phyloP scores from a whole-genome alignment of 2,797 vertebrate species.

The Graptemys geographica region DNA sequence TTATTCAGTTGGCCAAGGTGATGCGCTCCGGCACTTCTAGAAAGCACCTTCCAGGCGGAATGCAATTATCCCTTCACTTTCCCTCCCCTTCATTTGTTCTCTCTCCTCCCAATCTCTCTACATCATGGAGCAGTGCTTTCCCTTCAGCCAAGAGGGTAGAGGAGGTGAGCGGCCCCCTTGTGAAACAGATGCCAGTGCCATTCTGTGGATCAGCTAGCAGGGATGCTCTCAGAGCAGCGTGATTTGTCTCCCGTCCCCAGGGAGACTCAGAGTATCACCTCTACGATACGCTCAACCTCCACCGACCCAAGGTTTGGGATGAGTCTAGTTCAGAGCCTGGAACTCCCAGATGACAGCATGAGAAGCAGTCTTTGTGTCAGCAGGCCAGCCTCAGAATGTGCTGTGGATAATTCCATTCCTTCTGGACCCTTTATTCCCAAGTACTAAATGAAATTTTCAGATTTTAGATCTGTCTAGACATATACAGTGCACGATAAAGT shows the following conservation, averaged over 20 bases:
- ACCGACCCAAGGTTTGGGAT: neutral
- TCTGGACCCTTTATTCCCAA: constrained; percentile 58
- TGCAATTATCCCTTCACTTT: neutral
- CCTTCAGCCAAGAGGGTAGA: neutral
- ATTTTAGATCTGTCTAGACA: constrained; percentile 81
- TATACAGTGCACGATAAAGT: constrained; percentile 81
- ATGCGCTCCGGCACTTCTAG: neutral
- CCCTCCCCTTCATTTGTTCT: neutral
- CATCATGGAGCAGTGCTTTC: neutral
- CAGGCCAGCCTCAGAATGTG: neutral
- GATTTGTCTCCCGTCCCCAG: neutral
- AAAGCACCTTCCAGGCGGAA: neutral
- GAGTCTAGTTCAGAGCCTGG: neutral
- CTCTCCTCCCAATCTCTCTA: neutral
- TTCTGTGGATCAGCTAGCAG: neutral
- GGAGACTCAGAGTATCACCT: neutral
- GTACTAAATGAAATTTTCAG: constrained; percentile 84
- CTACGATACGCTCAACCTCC: neutral
- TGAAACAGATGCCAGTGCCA: neutral
- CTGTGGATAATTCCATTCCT: constrained; percentile 1
- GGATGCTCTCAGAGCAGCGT: neutral
- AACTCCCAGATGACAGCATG: neutral
- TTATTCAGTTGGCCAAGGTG: neutral
- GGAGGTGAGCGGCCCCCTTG: neutral
- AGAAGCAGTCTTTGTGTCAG: neutral